Evolutionary conservation across 2,113 vertebrate species (phyloP), one percentile per base, ranked within the genome.

Genomic region (Sprattus sprattus): DNA sequence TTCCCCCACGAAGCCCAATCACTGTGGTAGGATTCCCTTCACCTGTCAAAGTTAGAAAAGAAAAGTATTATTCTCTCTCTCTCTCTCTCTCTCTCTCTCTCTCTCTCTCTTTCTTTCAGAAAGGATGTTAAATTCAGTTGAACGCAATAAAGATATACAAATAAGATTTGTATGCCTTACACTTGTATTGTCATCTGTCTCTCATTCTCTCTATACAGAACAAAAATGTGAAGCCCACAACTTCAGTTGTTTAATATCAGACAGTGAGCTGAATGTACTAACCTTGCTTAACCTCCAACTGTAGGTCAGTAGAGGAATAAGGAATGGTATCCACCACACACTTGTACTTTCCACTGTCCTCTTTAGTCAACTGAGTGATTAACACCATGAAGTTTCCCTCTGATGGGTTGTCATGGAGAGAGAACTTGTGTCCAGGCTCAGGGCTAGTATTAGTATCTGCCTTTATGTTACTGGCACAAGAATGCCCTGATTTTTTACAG

Each of bases 271-370:
- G 8, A 64, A 64, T 15, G 5, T 3, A 15, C 83, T 5, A 6
- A 83, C 83, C 83, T 83, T 45, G 0, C 44, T 45, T n/a, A 20
- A 83, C 39, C 6, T 83, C 57, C 39, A 83, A 2, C 44, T n/a
- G 39, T 50, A 83, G n/a, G 22, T 67, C 20, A 6, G 0, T 25
- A 0, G 1, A 9, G 3, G 0, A 45, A 54, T 0, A 0, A 71
- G 57, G 50, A n/a, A 25, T 9, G 20, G 20, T n/a, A 0, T 64
- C 57, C 28, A 9, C 28, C 6, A 32, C 28, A 28, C 64, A 22
- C 7, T 15, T 25, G 46, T 86, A 86, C 1, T n/a, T 64, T 6
- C 82, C 75, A 64, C 45, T n/a, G 82, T 88, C 87, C 47, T 57
- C 15, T 47, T 6, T 28, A 6, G 44, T 82, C 49, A 88, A 44